Evolutionary conservation across 2,113 vertebrate species (phyloP).

Genomic region (Circaetus gallicus): DNA sequence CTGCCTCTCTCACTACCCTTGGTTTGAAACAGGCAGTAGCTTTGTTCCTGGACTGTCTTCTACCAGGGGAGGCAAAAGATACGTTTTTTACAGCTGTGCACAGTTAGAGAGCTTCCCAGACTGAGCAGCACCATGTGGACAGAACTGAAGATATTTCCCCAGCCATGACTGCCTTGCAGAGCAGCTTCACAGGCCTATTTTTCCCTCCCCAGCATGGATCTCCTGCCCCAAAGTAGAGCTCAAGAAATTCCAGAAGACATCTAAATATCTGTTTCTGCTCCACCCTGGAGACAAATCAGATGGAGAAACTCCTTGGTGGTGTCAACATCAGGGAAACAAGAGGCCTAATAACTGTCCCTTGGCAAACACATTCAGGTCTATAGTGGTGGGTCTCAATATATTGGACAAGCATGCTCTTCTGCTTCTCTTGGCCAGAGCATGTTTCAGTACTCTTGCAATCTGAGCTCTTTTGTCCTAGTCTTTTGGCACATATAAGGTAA

Average conservation of each 20-base stretch:
- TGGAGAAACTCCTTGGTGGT: not conserved
- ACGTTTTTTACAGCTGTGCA: not conserved
- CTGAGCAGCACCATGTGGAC: not conserved
- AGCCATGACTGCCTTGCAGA: not conserved
- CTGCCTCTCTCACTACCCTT: not conserved
- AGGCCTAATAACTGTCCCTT: not conserved
- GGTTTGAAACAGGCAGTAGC: not conserved
- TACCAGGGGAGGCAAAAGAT: not conserved
- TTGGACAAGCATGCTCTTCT: not conserved
- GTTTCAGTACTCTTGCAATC: not conserved
- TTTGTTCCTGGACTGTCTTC: not conserved
- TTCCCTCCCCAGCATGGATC: not conserved
- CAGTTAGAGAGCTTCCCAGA: not conserved
- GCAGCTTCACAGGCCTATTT: not conserved
- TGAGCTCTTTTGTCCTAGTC: not conserved
- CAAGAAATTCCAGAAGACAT: not conserved
- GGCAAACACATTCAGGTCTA: not conserved
- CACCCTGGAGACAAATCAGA: not conserved
- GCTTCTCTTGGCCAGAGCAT: not conserved
- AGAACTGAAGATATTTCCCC: not conserved
- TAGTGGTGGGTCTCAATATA: not conserved
- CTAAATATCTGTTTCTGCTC: not conserved
- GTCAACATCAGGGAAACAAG: not conserved
- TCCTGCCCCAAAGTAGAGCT: not conserved
- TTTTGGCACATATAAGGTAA: not conserved